Percentiles rank a stretch among this genome's conserved stretches.
Evolutionary conservation across 2,797 vertebrate species (phyloP).

Genomic region (Pipistrellus kuhlii): DNA sequence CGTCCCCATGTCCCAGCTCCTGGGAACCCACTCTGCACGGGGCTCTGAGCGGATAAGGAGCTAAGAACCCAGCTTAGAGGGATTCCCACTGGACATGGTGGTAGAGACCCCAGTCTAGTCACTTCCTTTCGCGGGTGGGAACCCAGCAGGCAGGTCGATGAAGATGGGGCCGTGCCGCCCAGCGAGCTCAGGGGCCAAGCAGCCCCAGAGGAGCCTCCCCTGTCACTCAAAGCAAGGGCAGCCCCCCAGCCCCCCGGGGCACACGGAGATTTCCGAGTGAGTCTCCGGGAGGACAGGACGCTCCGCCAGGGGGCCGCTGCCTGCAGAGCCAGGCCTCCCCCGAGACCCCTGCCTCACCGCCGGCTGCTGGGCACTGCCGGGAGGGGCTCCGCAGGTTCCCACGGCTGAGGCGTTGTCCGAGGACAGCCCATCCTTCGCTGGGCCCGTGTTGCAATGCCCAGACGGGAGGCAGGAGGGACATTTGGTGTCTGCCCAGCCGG

Average conservation of each 20-base stretch:
- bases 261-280: background rate
- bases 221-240: fast-evolving
- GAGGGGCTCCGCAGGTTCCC: slow-evolving; percentile 7
- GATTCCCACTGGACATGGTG: background rate
- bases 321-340: background rate
- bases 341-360: background rate
- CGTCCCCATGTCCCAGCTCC: background rate
- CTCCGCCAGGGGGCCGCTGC: background rate
- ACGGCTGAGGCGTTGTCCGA: slow-evolving; percentile 24
- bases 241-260: background rate
- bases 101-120: fast-evolving
- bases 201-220: background rate
- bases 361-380: background rate
- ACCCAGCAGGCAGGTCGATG: background rate
- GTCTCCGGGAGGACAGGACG: background rate
- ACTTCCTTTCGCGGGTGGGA: background rate
- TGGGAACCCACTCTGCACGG: fast-evolving
- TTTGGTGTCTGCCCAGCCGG: background rate
- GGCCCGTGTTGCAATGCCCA: slow-evolving; percentile 6
- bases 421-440: background rate
- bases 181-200: background rate
- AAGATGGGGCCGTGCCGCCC: fast-evolving
- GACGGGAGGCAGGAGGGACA: slow-evolving; percentile 53
- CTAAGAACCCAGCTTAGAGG: background rate
- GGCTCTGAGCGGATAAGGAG: background rate